Evolutionary conservation across 1,140 invertebrate genomes (phyloP), one percentile per base, ranked within the genome.

Genomic region (Neotoxoptera formosana): DNA sequence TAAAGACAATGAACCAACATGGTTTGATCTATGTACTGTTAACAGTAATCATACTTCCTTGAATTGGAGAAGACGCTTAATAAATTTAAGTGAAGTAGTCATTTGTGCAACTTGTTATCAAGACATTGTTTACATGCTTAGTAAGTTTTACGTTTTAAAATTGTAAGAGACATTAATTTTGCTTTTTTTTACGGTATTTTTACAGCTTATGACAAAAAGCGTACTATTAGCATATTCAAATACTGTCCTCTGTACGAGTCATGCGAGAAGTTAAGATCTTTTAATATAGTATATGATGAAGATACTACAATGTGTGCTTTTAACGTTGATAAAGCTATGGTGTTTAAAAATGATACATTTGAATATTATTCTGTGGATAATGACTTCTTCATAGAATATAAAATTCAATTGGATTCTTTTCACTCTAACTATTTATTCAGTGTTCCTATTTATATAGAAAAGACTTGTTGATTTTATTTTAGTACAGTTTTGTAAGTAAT

Each of bases 221-320:
- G 36, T n/a, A n/a, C 2, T n/a, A 91, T 91, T n/a, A 41, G 0
- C 4, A n/a, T 91, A 41, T 7, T 47, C 17, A 36, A 3, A n/a
- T 91, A 48, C 20, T 47, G 21, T 3, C 90, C 90, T 20, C 17
- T 47, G 36, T 25, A n/a, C 1, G 21, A 76, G 9, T 91, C 6
- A 6, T 34, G 11, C 25, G 0, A 47, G 25, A 41, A 91, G 34
- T 17, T 91, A 8, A 60, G 45, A 67, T 30, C 21, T 91, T 91
- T 91, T 47, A 91, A 45, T 76, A 60, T 60, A 47, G 1, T 7
- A 7, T 91, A 76, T 47, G 25, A 76, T 91, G 9, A 17, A 20
- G 25, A 11, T n/a, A 17, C 90, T 67, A 91, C 56, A 76, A 91
- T 91, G 90, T 91, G 90, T 76, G 21, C 90, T 30, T 48, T 91